Conservation (phyloP, 2,113 vertebrate species). For the Halcyon malimbica region DNA sequence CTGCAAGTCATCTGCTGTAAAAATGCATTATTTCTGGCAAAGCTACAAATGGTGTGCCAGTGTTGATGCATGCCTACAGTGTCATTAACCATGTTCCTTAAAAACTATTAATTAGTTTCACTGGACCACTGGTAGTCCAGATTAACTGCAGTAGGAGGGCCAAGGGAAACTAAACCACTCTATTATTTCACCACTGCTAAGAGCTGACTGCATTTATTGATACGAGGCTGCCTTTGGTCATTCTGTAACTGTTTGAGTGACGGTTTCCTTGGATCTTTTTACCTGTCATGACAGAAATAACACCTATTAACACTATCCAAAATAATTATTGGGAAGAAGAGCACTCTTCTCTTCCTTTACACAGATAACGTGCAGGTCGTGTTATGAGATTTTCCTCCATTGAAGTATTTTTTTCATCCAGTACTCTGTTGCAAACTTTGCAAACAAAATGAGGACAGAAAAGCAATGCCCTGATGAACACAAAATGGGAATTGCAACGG, state of each 20-base stretch:
- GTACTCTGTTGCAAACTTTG: not conserved
- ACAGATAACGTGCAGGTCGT: not conserved
- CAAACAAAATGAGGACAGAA: not conserved
- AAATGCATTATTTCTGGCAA: conserved; percentile 42
- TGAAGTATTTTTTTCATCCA: not conserved
- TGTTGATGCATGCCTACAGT: conserved; percentile 44
- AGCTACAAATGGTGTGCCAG: conserved; percentile 42
- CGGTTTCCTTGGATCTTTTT: not conserved
- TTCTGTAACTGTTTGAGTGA: not conserved
- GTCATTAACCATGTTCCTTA: conserved; percentile 35
- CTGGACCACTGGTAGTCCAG: not conserved
- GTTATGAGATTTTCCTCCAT: not conserved
- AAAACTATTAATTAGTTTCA: conserved; percentile 49
- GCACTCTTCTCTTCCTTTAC: not conserved
- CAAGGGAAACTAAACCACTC: not conserved
- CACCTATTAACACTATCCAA: not conserved
- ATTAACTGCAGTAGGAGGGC: conserved; percentile 20
- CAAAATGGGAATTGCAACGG: not conserved
- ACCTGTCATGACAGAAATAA: not conserved
- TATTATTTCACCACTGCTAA: not conserved
- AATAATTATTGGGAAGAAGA: not conserved
- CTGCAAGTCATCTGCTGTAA: conserved; percentile 43
- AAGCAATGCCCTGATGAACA: not conserved
- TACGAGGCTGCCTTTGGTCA: not conserved
- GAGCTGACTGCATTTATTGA: not conserved